Evolutionary conservation across 2,113 vertebrate species (phyloP).

Genomic region (Apodemus sylvaticus): DNA sequence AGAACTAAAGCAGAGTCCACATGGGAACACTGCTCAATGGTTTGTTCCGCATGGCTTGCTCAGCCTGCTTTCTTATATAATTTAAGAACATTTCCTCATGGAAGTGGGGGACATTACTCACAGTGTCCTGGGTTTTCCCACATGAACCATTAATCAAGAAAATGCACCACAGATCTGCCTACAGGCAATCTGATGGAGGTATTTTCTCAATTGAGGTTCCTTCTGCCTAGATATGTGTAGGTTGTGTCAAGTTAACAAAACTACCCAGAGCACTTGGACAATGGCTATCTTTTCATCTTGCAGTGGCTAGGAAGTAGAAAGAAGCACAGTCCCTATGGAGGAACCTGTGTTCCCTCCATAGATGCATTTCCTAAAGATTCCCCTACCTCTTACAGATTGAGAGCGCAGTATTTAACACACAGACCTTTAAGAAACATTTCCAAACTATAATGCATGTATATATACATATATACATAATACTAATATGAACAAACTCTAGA

Average conservation of each 20-base stretch:
- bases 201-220: neutral
- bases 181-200: neutral
- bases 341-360: too few relatives aligned
- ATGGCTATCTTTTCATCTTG: neutral
- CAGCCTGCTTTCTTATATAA: neutral
- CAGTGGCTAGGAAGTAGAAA: neutral
- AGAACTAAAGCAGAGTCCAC: neutral
- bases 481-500: neutral
- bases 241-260: neutral
- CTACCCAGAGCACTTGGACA: neutral
- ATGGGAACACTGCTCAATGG: rapidly evolving
- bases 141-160: neutral
- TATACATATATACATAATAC: too few relatives aligned
- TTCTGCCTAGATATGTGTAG: neutral
- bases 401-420: neutral
- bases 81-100: neutral
- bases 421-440: neutral
- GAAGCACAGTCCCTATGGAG: too few relatives aligned
- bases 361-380: neutral
- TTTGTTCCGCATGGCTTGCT: neutral
- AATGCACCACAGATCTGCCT: neutral
- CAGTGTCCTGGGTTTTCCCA: neutral
- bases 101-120: neutral
- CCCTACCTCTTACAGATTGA: neutral
- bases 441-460: neutral